Evolutionary conservation across 1,140 invertebrate genomes (phyloP).

Genomic region (Aphaenogaster rudis): DNA sequence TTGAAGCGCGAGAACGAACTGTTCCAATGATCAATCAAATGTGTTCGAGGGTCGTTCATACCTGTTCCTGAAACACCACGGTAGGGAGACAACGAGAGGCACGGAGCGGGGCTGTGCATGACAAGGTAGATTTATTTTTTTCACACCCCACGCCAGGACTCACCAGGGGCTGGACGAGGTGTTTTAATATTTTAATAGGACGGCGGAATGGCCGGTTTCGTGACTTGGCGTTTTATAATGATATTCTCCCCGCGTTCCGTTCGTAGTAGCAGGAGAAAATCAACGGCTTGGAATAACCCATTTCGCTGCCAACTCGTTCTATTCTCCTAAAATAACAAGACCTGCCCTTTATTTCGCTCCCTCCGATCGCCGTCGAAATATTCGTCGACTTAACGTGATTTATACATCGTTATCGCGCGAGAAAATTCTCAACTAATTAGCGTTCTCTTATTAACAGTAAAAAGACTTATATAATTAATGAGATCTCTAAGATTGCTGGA

Average conservation of each 20-base stretch:
- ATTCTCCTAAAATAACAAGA: slow-evolving; percentile 77
- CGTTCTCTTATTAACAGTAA: slow-evolving; percentile 40
- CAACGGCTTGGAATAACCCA: slow-evolving; percentile 83
- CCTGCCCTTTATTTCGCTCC: slow-evolving; percentile 67
- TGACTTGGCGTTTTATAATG: slow-evolving; percentile 87
- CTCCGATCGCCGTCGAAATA: slow-evolving; percentile 61
- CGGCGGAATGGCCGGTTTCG: slow-evolving; percentile 85
- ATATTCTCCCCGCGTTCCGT: slow-evolving; percentile 86
- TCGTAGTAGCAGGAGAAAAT: slow-evolving; percentile 82
- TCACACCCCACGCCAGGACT: slow-evolving; percentile 83
- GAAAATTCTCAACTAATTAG: slow-evolving; percentile 50
- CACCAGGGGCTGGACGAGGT: slow-evolving; percentile 83
- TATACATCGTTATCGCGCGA: slow-evolving; percentile 61
- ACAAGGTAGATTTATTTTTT: slow-evolving; percentile 87
- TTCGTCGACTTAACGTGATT: slow-evolving; percentile 61
- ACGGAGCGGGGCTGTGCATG: slow-evolving; percentile 84
- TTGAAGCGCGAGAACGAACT: slow-evolving; percentile 57
- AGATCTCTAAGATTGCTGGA: background rate
- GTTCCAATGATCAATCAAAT: slow-evolving; percentile 71
- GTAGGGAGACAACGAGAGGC: slow-evolving; percentile 81
- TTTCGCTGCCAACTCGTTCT: slow-evolving; percentile 78
- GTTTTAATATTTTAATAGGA: slow-evolving; percentile 88
- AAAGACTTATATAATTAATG: slow-evolving; percentile 39
- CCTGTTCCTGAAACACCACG: slow-evolving; percentile 75
- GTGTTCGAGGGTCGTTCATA: slow-evolving; percentile 76